Evolutionary conservation across 2,797 vertebrate species (phyloP), one percentile per base, ranked within the genome.

Genomic region (Takifugu rubripes): DNA sequence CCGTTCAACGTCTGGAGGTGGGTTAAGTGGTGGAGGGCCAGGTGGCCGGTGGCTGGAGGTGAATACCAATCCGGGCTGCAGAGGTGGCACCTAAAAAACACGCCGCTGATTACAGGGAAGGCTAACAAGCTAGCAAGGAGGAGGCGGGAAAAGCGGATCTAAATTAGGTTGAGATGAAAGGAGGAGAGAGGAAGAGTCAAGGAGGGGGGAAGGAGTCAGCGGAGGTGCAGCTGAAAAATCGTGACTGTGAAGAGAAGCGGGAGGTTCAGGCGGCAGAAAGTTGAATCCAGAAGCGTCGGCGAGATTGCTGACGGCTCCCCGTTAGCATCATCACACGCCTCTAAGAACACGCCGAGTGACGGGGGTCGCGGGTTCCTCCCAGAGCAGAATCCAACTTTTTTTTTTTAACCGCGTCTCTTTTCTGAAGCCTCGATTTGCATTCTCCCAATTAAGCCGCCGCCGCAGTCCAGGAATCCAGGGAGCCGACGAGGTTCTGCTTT

Each of bases 41-140:
- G 59, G 57, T 59, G 61, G 66, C 65, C 12, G 29, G 57, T 64
- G 66, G 46, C 70, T 59, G 68, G 64, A 52, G 27, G 56, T 72
- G 79, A 78, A 78, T 79, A 70, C 78, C 75, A 74, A 87, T 72
- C 67, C 60, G 24, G 54, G 66, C 75, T 72, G 70, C 73, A 69
- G 71, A 76, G 70, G 49, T 72, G 27, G 49, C 56, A 52, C 42
- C 33, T 63, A 52, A 61, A 59, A 72, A 56, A 68, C 31, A 49
- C 64, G 59, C 64, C 66, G 54, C 75, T 77, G 66, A 68, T 78
- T 66, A 59, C 42, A 53, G 54, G 43, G 49, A 60, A 64, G 12
- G 14, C 42, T 33, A 33, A 50, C 9, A 59, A 31, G 45, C 26
- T 14, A 24, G n/a, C 24, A 48, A 27, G 16, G 25, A 24, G 45